Percentiles rank a stretch among this genome's conserved stretches.
These are phyloP conservation scores for Cassiopea andromeda DNA, from an alignment of 30 jellyfish, hydroid and myxozoan genomes.

Conservation along the genomic window DNA sequence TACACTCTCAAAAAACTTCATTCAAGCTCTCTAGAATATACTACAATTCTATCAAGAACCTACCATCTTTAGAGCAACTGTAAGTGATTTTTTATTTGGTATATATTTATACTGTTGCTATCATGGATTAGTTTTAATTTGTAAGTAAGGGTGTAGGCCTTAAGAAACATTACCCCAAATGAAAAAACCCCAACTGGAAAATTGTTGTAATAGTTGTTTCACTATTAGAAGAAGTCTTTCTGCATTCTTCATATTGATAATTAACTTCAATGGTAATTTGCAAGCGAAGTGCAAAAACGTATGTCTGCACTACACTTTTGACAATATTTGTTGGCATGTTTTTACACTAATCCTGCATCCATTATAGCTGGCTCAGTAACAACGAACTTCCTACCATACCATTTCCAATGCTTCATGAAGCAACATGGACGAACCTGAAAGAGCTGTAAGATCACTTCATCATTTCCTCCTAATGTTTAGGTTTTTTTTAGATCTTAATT, in stretches of 20 bases:
- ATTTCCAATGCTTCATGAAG: slow-evolving; percentile 82
- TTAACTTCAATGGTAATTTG: no score
- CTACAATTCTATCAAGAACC: slow-evolving; percentile 71
- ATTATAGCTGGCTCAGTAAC: slow-evolving; percentile 80
- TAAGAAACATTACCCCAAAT: no score
- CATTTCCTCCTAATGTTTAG: neutral
- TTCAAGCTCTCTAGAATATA: slow-evolving; percentile 47
- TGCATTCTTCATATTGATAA: no score
- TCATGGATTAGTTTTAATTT: no score
- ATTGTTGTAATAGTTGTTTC: no score
- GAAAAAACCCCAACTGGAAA: no score
- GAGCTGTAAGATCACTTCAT: slow-evolving; percentile 64
- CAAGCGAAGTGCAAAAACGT: no score
- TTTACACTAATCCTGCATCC: no score
- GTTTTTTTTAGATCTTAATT: neutral
- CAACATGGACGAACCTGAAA: slow-evolving; percentile 47
- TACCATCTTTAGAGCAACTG: slow-evolving; percentile 77
- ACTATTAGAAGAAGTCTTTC: no score
- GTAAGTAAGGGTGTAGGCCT: no score
- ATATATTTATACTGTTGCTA: neutral
- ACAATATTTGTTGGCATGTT: no score
- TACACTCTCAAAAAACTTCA: slow-evolving; percentile 74
- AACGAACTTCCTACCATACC: slow-evolving; percentile 74
- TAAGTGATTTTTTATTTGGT: slow-evolving; percentile 17
- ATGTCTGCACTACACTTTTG: no score